Conservation (phyloP, 2,113 vertebrate genomes). For the Noctilio leporinus region DNA sequence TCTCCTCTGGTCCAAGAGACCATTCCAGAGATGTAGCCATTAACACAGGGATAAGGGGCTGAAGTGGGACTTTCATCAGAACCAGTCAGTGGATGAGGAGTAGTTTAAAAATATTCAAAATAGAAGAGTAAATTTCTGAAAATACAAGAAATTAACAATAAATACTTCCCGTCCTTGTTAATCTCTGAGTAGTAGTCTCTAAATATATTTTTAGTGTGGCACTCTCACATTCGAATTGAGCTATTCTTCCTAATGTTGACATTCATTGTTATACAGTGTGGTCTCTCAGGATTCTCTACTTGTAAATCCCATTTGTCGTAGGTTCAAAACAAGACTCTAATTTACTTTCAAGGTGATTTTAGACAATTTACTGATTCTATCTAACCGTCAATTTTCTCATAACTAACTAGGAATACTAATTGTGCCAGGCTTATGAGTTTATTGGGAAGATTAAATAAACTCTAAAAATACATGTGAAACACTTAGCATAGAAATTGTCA, state of each 20-base stretch:
- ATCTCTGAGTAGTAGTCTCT: not conserved
- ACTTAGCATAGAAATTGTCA: not conserved
- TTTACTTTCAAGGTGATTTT: not conserved
- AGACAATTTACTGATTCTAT: not conserved
- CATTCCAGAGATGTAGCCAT: not conserved
- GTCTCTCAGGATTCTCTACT: not conserved
- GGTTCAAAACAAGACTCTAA: not conserved
- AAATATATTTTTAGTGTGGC: not conserved
- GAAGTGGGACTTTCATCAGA: not conserved
- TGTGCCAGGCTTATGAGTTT: not conserved
- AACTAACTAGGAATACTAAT: not conserved
- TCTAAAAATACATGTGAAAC: not conserved
- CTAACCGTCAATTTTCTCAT: not conserved
- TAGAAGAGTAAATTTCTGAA: not conserved
- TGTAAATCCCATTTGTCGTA: not conserved
- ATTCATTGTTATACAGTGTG: not conserved
- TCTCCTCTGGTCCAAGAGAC: not conserved
- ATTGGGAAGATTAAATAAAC: not conserved
- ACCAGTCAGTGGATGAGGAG: not conserved
- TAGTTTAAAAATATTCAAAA: not conserved
- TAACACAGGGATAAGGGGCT: rapidly evolving
- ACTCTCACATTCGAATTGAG: not conserved
- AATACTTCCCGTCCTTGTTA: not conserved
- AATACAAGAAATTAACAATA: not conserved
- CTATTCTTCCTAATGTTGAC: not conserved